A percentile compares a stretch with the other conserved stretches of the same genome.
These are phyloP conservation scores for Podarcis cretensis DNA, from an alignment of 2,113 vertebrate species.

Conservation along the genomic window DNA sequence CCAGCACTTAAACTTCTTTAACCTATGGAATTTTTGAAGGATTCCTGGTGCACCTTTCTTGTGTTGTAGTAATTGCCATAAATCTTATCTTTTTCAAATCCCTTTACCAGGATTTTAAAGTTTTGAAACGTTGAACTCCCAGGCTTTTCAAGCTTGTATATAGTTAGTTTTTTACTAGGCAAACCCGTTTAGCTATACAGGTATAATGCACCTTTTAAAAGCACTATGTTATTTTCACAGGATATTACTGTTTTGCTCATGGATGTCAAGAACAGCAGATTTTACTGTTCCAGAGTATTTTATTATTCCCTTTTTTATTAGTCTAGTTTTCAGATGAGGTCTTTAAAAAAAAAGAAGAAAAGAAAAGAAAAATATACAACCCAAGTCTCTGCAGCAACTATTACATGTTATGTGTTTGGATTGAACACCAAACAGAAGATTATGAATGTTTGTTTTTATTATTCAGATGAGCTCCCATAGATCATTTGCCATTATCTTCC, in stretches of 20 bases:
- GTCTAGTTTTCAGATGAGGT: constrained; percentile 81
- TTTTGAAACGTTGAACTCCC: constrained; percentile 79
- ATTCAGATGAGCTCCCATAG: constrained; percentile 74
- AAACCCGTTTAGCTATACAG: constrained; percentile 78
- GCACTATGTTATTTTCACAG: constrained; percentile 82
- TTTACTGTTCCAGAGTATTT: constrained; percentile 84
- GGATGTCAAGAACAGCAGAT: constrained; percentile 82
- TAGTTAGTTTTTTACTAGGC: constrained; percentile 85
- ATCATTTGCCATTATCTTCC: constrained; percentile 68
- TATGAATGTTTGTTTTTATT: constrained; percentile 69
- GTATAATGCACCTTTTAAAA: constrained; percentile 82
- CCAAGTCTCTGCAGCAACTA: constrained; percentile 69
- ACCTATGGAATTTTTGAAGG: constrained; percentile 80
- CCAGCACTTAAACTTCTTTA: constrained; percentile 82
- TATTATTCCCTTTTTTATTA: constrained; percentile 80
- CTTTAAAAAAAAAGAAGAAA: constrained; percentile 68
- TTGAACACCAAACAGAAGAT: constrained; percentile 67
- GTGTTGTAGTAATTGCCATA: constrained; percentile 83
- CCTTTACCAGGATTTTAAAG: constrained; percentile 81
- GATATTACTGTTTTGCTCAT: constrained; percentile 82
- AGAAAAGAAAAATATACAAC: constrained; percentile 68
- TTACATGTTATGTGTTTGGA: constrained; percentile 71
- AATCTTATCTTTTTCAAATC: constrained; percentile 79
- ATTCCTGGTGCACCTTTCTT: constrained; percentile 86
- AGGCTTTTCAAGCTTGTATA: constrained; percentile 80